Percentiles rank a stretch among this genome's conserved stretches.
Conservation (phyloP, 2,797 vertebrate species). For the Melanogrammus aeglefinus region DNA sequence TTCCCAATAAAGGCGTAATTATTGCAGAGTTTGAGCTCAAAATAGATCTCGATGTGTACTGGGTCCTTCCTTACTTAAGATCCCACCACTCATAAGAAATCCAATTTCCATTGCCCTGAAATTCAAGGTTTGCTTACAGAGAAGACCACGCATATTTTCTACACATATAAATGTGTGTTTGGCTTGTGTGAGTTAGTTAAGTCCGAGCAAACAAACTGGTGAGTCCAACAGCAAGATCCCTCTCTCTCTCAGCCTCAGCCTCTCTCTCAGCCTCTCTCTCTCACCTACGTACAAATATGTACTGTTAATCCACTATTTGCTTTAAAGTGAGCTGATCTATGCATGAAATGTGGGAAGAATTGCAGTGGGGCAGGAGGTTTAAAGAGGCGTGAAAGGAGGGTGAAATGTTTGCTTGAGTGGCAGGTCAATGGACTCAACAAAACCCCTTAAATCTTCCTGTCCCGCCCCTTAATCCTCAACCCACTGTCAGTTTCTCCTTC, state of each 20-base stretch:
- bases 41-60: conserved; percentile 11
- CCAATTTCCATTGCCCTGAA: neutral
- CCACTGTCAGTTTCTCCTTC: conserved; percentile 17
- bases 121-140: conserved; percentile 17
- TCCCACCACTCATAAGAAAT: conserved; percentile 6
- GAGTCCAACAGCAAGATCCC: neutral
- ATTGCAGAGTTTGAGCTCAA: neutral
- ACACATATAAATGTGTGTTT: neutral
- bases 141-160: neutral
- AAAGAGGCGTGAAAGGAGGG: neutral
- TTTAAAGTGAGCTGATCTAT: neutral
- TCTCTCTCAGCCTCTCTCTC: no score
- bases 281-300: neutral
- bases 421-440: conserved; percentile 28
- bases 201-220: conserved; percentile 2
- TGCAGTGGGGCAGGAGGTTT: neutral
- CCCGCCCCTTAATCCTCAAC: conserved; percentile 2
- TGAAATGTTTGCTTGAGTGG: conserved; percentile 37
- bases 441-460: conserved; percentile 12
- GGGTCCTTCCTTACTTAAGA: conserved; percentile 8
- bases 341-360: conserved; percentile 7
- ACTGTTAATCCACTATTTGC: neutral
- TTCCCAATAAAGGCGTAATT: neutral
- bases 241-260: neutral
- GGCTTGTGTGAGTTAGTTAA: conserved; percentile 6